Evolutionary conservation across 2,888 invertebrate genomes (phyloP).

Genomic region (Temnothorax ravouxi): DNA sequence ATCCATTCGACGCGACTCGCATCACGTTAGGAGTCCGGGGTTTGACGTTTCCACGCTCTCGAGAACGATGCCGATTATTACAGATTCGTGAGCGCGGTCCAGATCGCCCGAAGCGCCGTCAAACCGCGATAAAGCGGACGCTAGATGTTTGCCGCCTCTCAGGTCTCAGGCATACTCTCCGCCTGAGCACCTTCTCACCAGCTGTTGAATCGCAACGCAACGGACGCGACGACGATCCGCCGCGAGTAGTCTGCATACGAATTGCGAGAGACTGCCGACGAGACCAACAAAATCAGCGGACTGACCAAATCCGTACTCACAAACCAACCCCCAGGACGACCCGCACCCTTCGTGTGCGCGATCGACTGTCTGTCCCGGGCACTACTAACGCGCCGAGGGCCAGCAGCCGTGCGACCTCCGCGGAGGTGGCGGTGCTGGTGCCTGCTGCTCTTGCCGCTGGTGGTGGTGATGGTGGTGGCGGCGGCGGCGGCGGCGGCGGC

Average conservation of each 20-base stretch:
- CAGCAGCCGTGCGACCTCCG: constrained; percentile 76
- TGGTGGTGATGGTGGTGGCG: constrained; percentile 28
- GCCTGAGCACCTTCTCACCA: constrained; percentile 13
- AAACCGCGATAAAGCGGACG: background rate
- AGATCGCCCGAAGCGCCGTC: background rate
- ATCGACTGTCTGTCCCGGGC: constrained; percentile 81
- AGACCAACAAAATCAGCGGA: constrained; percentile 30
- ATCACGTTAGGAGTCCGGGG: constrained; percentile 31
- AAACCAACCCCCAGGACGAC: constrained; percentile 66
- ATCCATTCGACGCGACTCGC: constrained; percentile 40
- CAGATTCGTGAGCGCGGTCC: background rate
- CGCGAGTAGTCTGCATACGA: background rate
- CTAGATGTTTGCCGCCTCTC: constrained; percentile 7
- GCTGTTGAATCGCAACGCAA: constrained; percentile 27
- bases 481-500: constrained; percentile 35
- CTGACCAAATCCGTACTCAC: constrained; percentile 62
- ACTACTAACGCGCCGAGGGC: constrained; percentile 78
- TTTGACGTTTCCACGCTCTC: background rate
- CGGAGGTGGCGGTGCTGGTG: constrained; percentile 64
- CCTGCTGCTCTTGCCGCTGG: constrained; percentile 43
- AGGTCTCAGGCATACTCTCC: background rate
- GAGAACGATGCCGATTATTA: background rate
- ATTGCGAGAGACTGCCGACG: background rate
- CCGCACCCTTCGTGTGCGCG: constrained; percentile 70
- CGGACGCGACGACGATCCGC: background rate